phyloP scores from a whole-genome alignment of 2,113 vertebrate species.

The Echinops telfairi region DNA sequence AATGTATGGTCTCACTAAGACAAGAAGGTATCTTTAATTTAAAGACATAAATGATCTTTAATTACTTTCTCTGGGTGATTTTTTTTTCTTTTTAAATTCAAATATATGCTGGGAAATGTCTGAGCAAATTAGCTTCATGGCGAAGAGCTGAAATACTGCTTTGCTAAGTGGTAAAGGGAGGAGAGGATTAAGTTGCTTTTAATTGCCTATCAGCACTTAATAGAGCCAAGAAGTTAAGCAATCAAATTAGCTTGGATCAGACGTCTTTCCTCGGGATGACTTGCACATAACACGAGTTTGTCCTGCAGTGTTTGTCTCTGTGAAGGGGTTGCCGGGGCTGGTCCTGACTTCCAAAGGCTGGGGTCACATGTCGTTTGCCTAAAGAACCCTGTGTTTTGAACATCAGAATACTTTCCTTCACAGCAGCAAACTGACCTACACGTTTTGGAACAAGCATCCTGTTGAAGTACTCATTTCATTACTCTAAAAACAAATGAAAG shows the following conservation, averaged over 20 bases:
- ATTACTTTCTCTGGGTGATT: conserved; percentile 63
- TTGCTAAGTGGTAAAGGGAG: conserved; percentile 32
- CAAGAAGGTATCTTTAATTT: conserved; percentile 44
- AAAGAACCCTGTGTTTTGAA: neutral
- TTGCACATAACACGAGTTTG: neutral
- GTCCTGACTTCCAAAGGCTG: neutral
- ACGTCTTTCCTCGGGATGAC: conserved; percentile 19
- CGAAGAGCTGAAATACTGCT: conserved; percentile 73
- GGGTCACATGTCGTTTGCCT: neutral
- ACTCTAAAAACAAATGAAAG: neutral
- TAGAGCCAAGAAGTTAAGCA: conserved; percentile 52
- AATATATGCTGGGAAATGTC: conserved; percentile 72
- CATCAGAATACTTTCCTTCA: neutral
- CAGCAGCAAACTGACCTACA: neutral
- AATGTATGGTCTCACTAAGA: neutral
- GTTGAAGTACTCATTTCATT: neutral
- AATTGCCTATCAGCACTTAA: conserved; percentile 72
- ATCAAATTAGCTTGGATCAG: conserved; percentile 50
- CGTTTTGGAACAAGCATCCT: neutral
- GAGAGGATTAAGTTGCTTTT: conserved; percentile 51
- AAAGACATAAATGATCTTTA: conserved; percentile 62
- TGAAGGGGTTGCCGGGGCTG: neutral
- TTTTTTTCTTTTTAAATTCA: conserved; percentile 40
- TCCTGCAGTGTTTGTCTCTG: neutral
- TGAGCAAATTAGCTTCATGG: conserved; percentile 75